Base-by-base conservation (phyloP, 2,797 vertebrate genomes). In the Acanthurus leucopareius region DNA sequence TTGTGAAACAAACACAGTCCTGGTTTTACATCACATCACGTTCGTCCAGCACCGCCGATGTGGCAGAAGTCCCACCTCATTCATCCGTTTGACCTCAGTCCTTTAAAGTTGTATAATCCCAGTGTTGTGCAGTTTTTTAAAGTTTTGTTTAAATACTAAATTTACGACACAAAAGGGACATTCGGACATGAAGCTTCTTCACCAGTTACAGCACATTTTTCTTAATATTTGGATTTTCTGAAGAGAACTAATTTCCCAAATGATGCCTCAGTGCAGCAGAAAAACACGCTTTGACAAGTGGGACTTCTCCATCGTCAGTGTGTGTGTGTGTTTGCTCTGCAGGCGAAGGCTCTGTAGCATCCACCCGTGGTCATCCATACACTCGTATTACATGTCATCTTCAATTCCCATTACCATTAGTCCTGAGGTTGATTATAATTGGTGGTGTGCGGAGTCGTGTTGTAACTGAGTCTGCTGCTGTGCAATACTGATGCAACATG, bases 401-500 rank as follows among this genome's bases (percentile, higher is more conserved):
- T 80, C 73, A 70, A 84, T 90, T 76, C 54, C 73, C 84, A 61
- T 89, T 89, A 47, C 85, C 88, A 88, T 93, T 87, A 91, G 86
- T 77, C 79, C 70, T 3, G 72, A 80, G 78, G 65, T 89, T 40
- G 25, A 56, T 68, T 69, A 22, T 86, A 86, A 83, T 81, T 87
- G 82, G 35, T 68, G 69, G 73, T 71, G 68, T 66, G 42, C 60
- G 9, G 69, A 77, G 79, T 79, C 2, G 11, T 71, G 77, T 73
- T 83, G 83, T 71, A 88, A 79, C 85, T 10, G 58, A 86, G 79
- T 73, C 54, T 11, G 61, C 20, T 1, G 19, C 73, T 19, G 58
- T 47, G 91, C 77, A 90, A 91, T 69, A 44, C 72, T 91, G 91
- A 92, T 78, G 89, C 89, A 91, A 92, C 79, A 70, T 59, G 80